phyloP scores from a whole-genome alignment of 2,113 vertebrate species.

The Corvus cornix region DNA sequence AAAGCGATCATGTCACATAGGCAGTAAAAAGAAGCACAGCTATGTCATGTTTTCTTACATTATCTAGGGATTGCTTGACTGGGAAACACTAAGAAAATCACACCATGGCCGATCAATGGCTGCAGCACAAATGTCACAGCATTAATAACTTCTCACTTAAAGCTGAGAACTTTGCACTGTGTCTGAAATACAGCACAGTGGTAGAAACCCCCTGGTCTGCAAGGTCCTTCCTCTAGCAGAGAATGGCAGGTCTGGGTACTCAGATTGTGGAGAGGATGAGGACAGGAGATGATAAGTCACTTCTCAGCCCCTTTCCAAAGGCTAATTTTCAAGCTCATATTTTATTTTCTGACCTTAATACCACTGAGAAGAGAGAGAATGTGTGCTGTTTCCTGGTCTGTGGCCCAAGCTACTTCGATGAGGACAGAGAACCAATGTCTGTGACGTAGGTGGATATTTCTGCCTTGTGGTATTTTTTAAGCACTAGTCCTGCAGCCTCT shows the following conservation, averaged over 20 bases:
- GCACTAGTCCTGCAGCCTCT: not conserved
- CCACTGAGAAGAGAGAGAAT: not conserved
- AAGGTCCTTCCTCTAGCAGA: not conserved
- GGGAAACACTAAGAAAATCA: not conserved
- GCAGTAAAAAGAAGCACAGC: not conserved
- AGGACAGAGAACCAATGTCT: not conserved
- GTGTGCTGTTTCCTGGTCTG: not conserved
- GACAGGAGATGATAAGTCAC: not conserved
- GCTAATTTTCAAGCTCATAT: not conserved
- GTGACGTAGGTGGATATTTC: not conserved
- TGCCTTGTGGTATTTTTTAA: not conserved
- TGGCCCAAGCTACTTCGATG: not conserved
- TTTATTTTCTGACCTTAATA: not conserved
- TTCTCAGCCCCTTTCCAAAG: not conserved
- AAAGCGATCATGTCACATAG: not conserved
- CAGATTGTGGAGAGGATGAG: not conserved
- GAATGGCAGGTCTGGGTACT: not conserved
- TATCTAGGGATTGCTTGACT: not conserved
- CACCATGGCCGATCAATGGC: not conserved
- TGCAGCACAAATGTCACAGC: not conserved
- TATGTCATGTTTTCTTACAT: not conserved
- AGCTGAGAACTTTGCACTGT: not conserved
- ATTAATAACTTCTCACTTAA: not conserved
- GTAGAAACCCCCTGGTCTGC: not conserved
- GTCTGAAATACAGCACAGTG: not conserved